Evolutionary conservation across 2,888 invertebrate species (phyloP), one percentile per base, ranked within the genome.

Genomic region (Candidula unifasciata): DNA sequence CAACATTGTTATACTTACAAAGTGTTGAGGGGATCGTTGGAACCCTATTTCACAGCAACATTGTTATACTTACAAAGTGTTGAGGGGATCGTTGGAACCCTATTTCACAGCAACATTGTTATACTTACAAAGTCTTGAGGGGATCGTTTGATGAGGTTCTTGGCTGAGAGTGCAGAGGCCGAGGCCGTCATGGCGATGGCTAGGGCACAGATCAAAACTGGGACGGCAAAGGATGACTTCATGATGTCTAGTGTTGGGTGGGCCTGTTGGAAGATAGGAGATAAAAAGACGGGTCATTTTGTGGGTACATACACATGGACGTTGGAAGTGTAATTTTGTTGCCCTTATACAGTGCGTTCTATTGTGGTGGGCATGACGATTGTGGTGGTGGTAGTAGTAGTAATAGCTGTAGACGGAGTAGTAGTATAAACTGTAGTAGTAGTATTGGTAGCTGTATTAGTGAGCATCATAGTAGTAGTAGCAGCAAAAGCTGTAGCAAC

Each of bases 121-220:
- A 60, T 21, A 73, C 73, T 73, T 73, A 73, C 73, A 24, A n/a
- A 73, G 37, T 73, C 73, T 44, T 24, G 44, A 10, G 44, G 5
- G 27, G 73, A 73, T 52, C 73, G 21, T 73, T 33, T 73, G 73
- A 73, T n/a, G 16, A n/a, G 44, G 0, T 24, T n/a, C 73, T 52
- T 73, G 37, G 73, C 24, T 5, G 73, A 44, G 2, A 44, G n/a
- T 13, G 44, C 44, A 8, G 27, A 24, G 0, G 37, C 35, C n/a
- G 73, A 73, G 13, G 73, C 37, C 73, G 37, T n/a, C 37, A 71
- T 44, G 5, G 24, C 16, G 1, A 35, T 6, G 0, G 37, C 35
- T 6, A 37, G 24, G 2, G 73, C 24, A 5, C 37, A n/a, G 44
- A 73, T 35, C 1, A 44, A 2, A 2, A 24, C 73, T 52, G 44